These are phyloP conservation scores for Tetheella fluctuosa DNA, from an alignment of 2,888 invertebrate species.

Conservation along the genomic window DNA sequence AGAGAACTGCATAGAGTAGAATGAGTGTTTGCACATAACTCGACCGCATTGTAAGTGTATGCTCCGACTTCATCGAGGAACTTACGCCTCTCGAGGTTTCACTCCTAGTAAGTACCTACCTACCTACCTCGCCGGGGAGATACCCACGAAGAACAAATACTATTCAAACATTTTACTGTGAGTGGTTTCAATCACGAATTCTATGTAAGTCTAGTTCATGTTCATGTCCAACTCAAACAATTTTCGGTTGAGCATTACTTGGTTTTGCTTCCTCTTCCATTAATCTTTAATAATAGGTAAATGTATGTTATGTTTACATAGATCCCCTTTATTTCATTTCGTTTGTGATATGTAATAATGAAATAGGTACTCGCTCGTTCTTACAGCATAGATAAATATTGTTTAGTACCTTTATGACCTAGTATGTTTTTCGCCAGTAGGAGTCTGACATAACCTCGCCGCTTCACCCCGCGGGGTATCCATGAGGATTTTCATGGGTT, in stretches of 20 bases:
- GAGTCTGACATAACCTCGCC: too few relatives aligned
- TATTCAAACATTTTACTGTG: neutral
- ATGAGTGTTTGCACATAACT: conserved; percentile 58
- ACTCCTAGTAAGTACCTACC: neutral
- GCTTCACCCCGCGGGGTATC: too few relatives aligned
- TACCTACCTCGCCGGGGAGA: too few relatives aligned
- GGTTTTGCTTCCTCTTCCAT: neutral
- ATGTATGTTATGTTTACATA: neutral
- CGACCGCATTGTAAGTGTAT: conserved; percentile 45
- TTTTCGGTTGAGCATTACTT: neutral
- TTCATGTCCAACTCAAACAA: neutral
- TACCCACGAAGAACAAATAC: neutral
- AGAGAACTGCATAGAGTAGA: conserved; percentile 32
- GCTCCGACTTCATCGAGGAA: conserved; percentile 44
- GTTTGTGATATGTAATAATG: neutral
- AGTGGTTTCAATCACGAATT: neutral
- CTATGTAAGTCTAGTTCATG: neutral
- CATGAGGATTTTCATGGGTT: too few relatives aligned
- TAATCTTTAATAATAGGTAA: neutral
- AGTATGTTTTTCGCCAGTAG: too few relatives aligned
- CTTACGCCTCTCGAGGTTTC: conserved; percentile 41
- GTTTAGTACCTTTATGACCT: too few relatives aligned
- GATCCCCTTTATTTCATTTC: neutral
- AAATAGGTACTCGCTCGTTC: too few relatives aligned
- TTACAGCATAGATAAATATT: too few relatives aligned